Conservation (phyloP, 92 coral and sea anemone genomes). For the Epizoanthus stellaris region DNA sequence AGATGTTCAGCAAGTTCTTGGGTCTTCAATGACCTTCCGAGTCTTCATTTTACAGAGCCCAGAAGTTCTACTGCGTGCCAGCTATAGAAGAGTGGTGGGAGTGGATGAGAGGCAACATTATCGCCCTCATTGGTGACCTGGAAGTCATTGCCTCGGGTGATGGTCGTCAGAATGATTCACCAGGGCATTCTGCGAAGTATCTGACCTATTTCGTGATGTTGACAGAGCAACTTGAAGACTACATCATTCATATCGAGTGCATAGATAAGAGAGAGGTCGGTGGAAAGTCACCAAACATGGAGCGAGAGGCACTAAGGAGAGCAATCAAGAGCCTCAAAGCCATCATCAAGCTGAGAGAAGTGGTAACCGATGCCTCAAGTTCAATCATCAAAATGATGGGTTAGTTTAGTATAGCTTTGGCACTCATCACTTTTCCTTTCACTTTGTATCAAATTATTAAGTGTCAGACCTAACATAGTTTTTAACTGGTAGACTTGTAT, state of each 20-base stretch:
- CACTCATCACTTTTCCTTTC: too few species aligned
- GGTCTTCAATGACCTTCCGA: slow-evolving; percentile 6
- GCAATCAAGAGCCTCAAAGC: not conserved
- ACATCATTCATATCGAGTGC: too few species aligned
- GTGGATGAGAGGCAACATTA: slow-evolving; percentile 17
- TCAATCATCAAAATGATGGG: not conserved
- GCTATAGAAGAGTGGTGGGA: slow-evolving; percentile 36
- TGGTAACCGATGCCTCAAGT: not conserved
- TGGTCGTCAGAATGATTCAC: too few species aligned
- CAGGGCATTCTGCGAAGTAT: too few species aligned
- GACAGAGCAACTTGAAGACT: too few species aligned
- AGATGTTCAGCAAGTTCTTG: not conserved
- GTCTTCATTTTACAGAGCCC: slow-evolving; percentile 12
- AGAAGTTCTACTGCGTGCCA: slow-evolving; percentile 29
- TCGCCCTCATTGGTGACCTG: not conserved
- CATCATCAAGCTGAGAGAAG: not conserved
- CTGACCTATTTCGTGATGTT: too few species aligned
- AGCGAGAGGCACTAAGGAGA: too few species aligned
- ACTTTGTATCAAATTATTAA: not conserved
- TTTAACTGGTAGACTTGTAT: not conserved
- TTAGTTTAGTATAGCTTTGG: not conserved
- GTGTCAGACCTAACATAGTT: not conserved
- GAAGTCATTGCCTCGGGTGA: not conserved
- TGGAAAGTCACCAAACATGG: too few species aligned
- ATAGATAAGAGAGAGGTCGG: too few species aligned